phyloP scores from a whole-genome alignment of 2,113 vertebrate species.

The Centropus bengalensis region DNA sequence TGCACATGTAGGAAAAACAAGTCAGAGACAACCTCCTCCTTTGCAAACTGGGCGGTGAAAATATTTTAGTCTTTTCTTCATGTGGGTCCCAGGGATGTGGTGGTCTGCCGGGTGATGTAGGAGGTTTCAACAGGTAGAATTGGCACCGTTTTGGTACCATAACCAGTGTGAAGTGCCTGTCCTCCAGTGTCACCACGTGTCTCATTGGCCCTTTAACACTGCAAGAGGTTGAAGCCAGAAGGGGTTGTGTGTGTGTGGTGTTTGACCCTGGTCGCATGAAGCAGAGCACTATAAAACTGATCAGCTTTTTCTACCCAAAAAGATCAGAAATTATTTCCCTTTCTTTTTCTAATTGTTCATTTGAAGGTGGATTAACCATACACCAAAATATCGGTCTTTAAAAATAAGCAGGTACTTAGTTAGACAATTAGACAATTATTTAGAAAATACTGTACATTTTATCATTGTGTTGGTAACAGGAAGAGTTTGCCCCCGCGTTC shows the following conservation, averaged over 20 bases:
- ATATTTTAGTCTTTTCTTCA: background rate
- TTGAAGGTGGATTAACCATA: background rate
- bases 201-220: background rate
- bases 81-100: rapidly evolving
- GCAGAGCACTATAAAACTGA: background rate
- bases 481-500: background rate
- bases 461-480: background rate
- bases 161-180: background rate
- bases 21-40: background rate
- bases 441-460: background rate
- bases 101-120: background rate
- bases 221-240: background rate
- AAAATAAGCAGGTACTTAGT: background rate
- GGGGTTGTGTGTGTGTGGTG: rapidly evolving
- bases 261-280: rapidly evolving
- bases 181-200: background rate
- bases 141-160: background rate
- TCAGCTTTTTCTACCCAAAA: background rate
- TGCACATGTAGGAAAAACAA: background rate
- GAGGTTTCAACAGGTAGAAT: background rate
- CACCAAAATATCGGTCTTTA: background rate
- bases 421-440: background rate
- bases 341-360: background rate
- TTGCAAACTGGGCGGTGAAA: background rate
- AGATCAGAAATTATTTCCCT: background rate